A percentile compares a stretch with the other conserved stretches of the same genome.
phyloP scores from a whole-genome alignment of 2,888 invertebrate species.

The Lumbricus terrestris region DNA sequence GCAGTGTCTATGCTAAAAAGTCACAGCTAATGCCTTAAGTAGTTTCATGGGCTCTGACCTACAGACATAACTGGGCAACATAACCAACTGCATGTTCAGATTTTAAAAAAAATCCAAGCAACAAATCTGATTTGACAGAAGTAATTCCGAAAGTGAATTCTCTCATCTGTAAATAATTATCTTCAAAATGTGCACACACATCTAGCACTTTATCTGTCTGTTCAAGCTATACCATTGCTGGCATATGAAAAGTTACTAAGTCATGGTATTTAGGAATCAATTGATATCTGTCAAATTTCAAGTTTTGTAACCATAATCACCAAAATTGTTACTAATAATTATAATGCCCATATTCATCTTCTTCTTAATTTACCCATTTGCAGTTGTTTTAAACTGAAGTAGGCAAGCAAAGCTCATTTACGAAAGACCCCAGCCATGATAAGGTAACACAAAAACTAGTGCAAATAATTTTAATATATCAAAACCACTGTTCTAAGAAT shows the following conservation, averaged over 20 bases:
- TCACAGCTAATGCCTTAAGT: neutral
- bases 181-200: neutral
- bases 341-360: neutral
- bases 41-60: neutral
- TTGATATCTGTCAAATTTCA: neutral
- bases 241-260: neutral
- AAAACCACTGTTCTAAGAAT: neutral
- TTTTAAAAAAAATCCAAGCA: neutral
- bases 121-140: neutral
- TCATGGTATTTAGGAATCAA: neutral
- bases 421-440: neutral
- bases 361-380: neutral
- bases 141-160: neutral
- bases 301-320: neutral
- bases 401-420: neutral
- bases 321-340: neutral
- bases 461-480: neutral
- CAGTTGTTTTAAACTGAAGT: neutral
- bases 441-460: neutral
- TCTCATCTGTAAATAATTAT: neutral
- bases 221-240: neutral
- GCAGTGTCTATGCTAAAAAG: neutral
- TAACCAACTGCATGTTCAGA: neutral
- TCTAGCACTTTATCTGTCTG: neutral
- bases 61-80: neutral